A percentile compares a stretch with the other conserved stretches of the same genome.
Conservation (phyloP, 2,113 vertebrate genomes). For the Pontoporia blainvillei region DNA sequence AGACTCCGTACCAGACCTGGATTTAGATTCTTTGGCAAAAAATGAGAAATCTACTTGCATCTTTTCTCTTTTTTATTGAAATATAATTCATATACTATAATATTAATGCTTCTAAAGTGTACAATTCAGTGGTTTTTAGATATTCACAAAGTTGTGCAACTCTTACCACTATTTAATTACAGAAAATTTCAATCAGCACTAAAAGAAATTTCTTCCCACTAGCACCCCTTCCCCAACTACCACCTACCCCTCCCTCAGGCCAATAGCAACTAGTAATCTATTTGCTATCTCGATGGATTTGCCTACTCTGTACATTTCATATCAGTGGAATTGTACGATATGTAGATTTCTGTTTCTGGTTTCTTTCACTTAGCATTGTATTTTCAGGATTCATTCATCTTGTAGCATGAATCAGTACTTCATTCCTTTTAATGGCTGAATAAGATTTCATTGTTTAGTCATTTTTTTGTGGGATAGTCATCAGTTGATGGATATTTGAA, state of each 20-base stretch:
- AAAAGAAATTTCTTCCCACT: neutral
- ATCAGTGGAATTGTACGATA: neutral
- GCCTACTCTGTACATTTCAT: neutral
- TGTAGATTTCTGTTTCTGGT: neutral
- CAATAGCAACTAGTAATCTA: neutral
- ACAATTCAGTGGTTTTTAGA: neutral
- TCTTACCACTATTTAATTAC: neutral
- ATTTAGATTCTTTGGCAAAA: neutral
- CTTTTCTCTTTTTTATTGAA: neutral
- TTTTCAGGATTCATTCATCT: neutral
- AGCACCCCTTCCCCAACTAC: too few relatives aligned
- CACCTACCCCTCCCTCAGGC: neutral
- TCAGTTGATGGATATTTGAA: neutral
- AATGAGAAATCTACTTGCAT: neutral
- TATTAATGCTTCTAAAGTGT: neutral
- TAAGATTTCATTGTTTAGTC: neutral
- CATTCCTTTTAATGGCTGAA: neutral
- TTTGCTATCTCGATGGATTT: neutral
- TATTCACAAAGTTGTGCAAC: neutral
- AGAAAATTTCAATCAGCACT: neutral
- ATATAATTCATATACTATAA: neutral
- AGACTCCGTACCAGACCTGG: neutral
- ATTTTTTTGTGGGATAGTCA: neutral
- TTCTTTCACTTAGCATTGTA: neutral
- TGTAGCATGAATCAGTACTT: neutral